Evolutionary conservation across 2,113 vertebrate genomes (phyloP), one percentile per base, ranked within the genome.

Genomic region (Dicaeum eximium): DNA sequence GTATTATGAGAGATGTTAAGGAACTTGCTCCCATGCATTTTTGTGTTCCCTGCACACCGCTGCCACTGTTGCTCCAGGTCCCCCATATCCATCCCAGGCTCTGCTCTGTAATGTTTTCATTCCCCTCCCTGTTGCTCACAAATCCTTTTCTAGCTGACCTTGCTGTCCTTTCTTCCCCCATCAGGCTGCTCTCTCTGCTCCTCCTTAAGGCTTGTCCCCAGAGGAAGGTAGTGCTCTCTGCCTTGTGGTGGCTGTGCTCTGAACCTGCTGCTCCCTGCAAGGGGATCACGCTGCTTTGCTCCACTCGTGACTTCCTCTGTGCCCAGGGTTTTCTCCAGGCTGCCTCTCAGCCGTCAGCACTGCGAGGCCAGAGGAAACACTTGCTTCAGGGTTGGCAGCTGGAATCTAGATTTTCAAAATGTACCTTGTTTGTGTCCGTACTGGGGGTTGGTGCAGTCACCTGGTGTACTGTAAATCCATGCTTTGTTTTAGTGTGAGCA

Each of bases 121-220:
- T 84, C 69, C 33, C 60, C 13, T 61, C 57, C 16, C 9, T 27
- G 23, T 71, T 1, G 0, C n/a, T 45, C 35, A 48, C n/a, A 60
- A 84, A 84, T 95, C 86, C 71, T 78, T 47, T 92, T 67, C 69
- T 19, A 44, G 75, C 86, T 88, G 92, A 92, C 83, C 92, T 86
- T 80, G 50, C 88, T 92, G 79, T 82, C 90, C 75, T 94, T 92
- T 86, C 60, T 73, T 83, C 75, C 75, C 65, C 73, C 44, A 48
- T 77, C 80, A 81, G 33, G 57, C 89, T 83, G 75, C 48, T 83
- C 80, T 96, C 81, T 88, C 75, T 95, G 86, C 93, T 84, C 22
- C 91, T 90, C 38, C 92, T 78, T 61, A 57, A 80, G 67, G 80
- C 64, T 93, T 90, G 69, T 51, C 56, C 65, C 54, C 80, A 56